Conservation (phyloP, 2,888 invertebrate species). For the Lithophane semibrunnea region DNA sequence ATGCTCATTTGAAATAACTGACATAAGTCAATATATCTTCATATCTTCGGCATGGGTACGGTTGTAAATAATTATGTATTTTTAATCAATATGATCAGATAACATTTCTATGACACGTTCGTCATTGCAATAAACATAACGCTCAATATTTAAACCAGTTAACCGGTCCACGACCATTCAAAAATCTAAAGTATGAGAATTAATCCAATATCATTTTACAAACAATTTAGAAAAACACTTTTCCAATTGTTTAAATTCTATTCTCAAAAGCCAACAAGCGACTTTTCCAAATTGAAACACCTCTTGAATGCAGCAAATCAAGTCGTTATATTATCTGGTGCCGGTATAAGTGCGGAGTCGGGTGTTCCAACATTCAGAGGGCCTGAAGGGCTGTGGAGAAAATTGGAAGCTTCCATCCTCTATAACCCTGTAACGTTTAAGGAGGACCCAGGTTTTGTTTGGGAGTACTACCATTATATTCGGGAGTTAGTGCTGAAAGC, state of each 20-base stretch:
- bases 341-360: conserved; percentile 95
- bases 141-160: not conserved
- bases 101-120: not conserved
- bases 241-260: conserved; percentile 14
- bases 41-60: not conserved
- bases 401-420: conserved; percentile 92
- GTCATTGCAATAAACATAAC: not conserved
- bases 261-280: conserved; percentile 73
- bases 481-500: conserved; percentile 94
- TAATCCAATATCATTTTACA: conserved; percentile 13
- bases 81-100: not conserved
- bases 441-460: conserved; percentile 94
- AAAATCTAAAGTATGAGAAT: conserved; percentile 20
- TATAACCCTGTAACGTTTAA: conserved; percentile 94
- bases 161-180: not conserved
- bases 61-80: not conserved
- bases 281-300: conserved; percentile 89
- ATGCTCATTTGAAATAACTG: conserved; percentile 12
- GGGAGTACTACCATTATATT: conserved; percentile 97
- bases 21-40: not conserved
- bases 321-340: conserved; percentile 93
- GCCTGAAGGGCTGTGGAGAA: conserved; percentile 95
- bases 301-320: conserved; percentile 91
- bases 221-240: conserved; percentile 19
- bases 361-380: conserved; percentile 97